Conservation (phyloP, 2,888 invertebrate species). For the Rhagonycha fulva region DNA sequence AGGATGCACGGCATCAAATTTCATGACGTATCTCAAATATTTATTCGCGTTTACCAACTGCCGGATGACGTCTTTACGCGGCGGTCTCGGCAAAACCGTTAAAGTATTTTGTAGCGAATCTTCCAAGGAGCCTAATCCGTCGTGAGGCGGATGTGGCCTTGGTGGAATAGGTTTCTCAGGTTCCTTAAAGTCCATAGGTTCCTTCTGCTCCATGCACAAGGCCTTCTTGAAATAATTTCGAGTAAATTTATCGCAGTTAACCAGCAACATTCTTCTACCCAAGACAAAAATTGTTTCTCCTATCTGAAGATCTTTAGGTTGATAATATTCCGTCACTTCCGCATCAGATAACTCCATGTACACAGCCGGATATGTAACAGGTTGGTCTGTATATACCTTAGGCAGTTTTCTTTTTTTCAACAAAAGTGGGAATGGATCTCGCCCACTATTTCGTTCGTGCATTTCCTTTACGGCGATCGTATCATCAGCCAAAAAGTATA, state of each 20-base stretch:
- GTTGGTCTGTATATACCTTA: slow-evolving; percentile 50
- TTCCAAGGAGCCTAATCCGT: slow-evolving; percentile 76
- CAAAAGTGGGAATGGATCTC: slow-evolving; percentile 76
- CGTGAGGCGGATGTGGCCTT: slow-evolving; percentile 65
- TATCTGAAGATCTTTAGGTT: slow-evolving; percentile 75
- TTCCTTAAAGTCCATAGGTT: slow-evolving; percentile 47
- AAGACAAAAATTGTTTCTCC: slow-evolving; percentile 73
- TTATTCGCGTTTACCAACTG: slow-evolving; percentile 75
- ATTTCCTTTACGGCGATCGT: slow-evolving; percentile 78
- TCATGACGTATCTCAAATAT: slow-evolving; percentile 66
- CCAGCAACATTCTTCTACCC: slow-evolving; percentile 73
- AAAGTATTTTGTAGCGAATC: slow-evolving; percentile 77
- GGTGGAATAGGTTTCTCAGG: slow-evolving; percentile 40
- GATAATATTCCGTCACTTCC: slow-evolving; percentile 78
- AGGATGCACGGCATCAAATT: slow-evolving; percentile 77
- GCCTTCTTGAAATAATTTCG: slow-evolving; percentile 67
- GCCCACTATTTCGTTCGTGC: slow-evolving; percentile 71
- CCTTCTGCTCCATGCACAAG: slow-evolving; percentile 54
- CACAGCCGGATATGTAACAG: slow-evolving; percentile 66
- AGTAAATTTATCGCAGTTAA: slow-evolving; percentile 81
- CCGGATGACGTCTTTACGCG: slow-evolving; percentile 75
- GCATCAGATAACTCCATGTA: slow-evolving; percentile 71
- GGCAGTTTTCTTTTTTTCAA: slow-evolving; percentile 78
- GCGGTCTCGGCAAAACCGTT: slow-evolving; percentile 71
- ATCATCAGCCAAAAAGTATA: slow-evolving; percentile 83